Percentiles rank a stretch among this genome's conserved stretches.
phyloP scores from a whole-genome alignment of 2,888 invertebrate genomes.

The Drosophila anomalata region DNA sequence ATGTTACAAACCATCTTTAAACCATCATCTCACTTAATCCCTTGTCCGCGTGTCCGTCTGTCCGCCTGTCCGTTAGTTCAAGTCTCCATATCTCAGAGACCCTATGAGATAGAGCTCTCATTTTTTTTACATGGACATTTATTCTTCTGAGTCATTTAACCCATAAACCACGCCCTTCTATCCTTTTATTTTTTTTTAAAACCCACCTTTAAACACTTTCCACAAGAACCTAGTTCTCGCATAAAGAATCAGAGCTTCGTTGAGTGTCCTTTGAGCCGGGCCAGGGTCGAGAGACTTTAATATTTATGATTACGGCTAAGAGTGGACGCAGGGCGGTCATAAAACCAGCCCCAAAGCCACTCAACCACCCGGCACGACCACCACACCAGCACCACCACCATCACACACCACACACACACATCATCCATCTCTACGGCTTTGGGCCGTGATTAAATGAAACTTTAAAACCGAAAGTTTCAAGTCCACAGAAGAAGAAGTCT shows the following conservation, averaged over 20 bases:
- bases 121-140: background rate
- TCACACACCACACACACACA: background rate
- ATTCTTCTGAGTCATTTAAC: background rate
- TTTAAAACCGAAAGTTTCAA: constrained; percentile 80
- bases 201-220: background rate
- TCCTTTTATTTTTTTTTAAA: too few species aligned
- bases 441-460: constrained; percentile 46
- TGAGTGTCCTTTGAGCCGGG: background rate
- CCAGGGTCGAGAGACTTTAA: constrained; percentile 49
- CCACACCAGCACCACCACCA: background rate
- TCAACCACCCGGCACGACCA: background rate
- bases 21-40: too few species aligned
- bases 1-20: too few species aligned
- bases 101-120: background rate
- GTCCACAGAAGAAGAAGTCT: background rate
- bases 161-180: background rate
- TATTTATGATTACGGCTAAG: constrained; percentile 60
- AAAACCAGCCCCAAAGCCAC: constrained; percentile 48
- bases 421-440: background rate
- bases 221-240: background rate
- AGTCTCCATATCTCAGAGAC: background rate
- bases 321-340: constrained; percentile 62
- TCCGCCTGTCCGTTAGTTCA: background rate
- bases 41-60: background rate
- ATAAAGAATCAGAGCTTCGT: too few species aligned